phyloP scores from a whole-genome alignment of 2,797 vertebrate genomes.

The Sparidentex hasta region DNA sequence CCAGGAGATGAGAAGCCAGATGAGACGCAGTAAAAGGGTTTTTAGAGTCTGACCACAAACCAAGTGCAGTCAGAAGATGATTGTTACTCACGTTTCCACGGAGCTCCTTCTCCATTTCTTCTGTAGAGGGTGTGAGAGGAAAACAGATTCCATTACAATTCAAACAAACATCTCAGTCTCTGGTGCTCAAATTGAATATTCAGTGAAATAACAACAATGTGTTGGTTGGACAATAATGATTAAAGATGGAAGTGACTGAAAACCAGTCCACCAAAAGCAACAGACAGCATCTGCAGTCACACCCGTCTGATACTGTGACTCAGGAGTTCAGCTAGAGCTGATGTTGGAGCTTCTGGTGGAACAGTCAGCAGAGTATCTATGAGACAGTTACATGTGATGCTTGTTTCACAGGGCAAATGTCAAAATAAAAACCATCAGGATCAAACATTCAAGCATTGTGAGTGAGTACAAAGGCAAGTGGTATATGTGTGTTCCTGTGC shows the following conservation, averaged over 20 bases:
- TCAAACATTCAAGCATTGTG: too few relatives aligned
- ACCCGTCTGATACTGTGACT: not conserved
- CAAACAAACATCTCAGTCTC: not conserved
- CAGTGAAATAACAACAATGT: not conserved
- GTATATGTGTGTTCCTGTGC: too few relatives aligned
- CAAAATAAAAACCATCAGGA: too few relatives aligned
- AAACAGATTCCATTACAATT: not conserved
- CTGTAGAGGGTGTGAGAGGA: conserved; percentile 63
- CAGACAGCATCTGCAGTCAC: not conserved
- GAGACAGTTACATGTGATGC: too few relatives aligned
- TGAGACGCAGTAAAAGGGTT: conserved; percentile 28
- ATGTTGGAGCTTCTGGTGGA: conserved; percentile 35
- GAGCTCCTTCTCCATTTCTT: conserved; percentile 66
- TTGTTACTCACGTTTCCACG: conserved; percentile 81
- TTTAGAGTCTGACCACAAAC: not conserved
- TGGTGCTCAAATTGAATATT: conserved; percentile 1
- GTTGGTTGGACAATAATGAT: conserved; percentile 27
- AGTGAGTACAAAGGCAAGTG: too few relatives aligned
- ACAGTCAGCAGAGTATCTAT: not conserved
- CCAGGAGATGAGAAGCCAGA: conserved; percentile 42
- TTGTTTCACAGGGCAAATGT: not conserved
- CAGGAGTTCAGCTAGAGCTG: not conserved
- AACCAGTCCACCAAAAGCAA: conserved; percentile 35
- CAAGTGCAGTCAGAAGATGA: not conserved
- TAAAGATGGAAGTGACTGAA: conserved; percentile 12